A percentile compares a stretch with the other conserved stretches of the same genome.
phyloP scores from a whole-genome alignment of 2,888 invertebrate genomes.

The Orthosia gothica region DNA sequence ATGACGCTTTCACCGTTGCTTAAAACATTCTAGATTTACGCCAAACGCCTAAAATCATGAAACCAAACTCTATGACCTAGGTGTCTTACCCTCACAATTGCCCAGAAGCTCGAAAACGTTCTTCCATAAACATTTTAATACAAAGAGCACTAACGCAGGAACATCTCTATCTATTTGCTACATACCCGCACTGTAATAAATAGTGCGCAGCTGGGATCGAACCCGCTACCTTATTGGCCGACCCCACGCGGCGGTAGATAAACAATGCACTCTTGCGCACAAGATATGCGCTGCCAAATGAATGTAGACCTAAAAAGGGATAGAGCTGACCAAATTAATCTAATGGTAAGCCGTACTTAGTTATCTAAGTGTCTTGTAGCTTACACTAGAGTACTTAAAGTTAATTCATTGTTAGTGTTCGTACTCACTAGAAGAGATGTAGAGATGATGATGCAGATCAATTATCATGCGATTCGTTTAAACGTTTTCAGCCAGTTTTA shows the following conservation, averaged over 20 bases:
- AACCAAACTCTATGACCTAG: background rate
- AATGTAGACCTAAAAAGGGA: conserved; percentile 61
- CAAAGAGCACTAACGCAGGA: conserved; percentile 50
- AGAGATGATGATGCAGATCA: no score
- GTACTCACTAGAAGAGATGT: background rate
- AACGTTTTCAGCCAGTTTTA: background rate
- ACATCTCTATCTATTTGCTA: conserved; percentile 65
- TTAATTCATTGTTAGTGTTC: background rate
- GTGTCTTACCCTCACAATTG: background rate
- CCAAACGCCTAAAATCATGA: background rate
- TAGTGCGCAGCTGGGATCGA: conserved; percentile 72
- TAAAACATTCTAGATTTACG: background rate
- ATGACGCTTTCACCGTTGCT: no score
- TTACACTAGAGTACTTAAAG: background rate
- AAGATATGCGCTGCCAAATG: conserved; percentile 79
- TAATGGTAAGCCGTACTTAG: background rate
- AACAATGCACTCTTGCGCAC: conserved; percentile 80
- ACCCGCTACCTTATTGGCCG: conserved; percentile 84
- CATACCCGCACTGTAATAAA: conserved; percentile 71
- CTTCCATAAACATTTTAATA: conserved; percentile 55
- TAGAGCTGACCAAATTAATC: conserved; percentile 52
- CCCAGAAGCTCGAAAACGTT: conserved; percentile 29
- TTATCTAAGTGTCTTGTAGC: background rate
- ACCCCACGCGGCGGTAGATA: conserved; percentile 82
- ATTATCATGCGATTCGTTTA: background rate